Conservation (phyloP, 2,113 vertebrate species). For the Pan paniscus region DNA sequence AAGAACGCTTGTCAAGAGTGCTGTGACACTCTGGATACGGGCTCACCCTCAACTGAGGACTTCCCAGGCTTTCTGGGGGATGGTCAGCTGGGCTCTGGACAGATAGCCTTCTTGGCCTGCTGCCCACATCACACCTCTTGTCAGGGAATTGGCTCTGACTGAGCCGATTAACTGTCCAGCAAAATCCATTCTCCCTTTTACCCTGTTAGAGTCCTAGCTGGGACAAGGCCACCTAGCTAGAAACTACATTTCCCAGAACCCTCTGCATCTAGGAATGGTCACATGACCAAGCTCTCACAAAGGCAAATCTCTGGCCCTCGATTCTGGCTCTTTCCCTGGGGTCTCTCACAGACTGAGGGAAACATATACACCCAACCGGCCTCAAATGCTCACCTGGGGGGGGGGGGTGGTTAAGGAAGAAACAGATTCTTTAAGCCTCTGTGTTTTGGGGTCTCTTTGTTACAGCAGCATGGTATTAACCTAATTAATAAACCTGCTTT, state of each 20-base stretch:
- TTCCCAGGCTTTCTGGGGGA: background rate
- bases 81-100: rapidly evolving
- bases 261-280: too few relatives aligned
- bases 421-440: background rate
- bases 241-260: background rate
- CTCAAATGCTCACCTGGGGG: background rate
- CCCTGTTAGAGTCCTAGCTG: rapidly evolving
- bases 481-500: background rate
- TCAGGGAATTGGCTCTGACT: background rate
- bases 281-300: rapidly evolving
- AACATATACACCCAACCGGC: background rate
- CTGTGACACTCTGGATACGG: background rate
- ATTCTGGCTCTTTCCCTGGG: background rate
- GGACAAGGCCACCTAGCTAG: rapidly evolving
- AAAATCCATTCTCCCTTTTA: background rate
- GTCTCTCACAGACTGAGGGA: background rate
- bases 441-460: too few relatives aligned
- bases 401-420: background rate
- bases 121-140: too few relatives aligned
- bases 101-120: background rate
- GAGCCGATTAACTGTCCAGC: background rate
- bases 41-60: rapidly evolving
- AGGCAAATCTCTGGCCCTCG: background rate
- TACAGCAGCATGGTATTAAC: background rate
- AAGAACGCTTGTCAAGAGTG: rapidly evolving